phyloP scores from a whole-genome alignment of 2,113 vertebrate species.

The Tupaia tana region DNA sequence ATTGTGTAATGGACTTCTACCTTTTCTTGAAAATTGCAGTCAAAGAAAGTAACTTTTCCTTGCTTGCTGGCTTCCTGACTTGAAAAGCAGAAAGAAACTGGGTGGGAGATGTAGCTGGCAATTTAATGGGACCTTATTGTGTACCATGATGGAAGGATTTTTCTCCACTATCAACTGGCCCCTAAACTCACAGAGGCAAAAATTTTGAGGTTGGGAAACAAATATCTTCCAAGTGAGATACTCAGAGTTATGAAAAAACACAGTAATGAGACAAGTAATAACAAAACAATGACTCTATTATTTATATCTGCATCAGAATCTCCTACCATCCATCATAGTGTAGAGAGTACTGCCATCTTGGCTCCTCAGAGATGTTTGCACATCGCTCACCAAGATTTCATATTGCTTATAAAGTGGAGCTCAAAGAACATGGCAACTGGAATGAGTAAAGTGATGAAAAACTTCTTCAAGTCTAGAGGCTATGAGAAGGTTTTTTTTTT shows the following conservation, averaged over 20 bases:
- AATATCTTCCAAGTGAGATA: neutral
- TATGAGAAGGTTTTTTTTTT: no score
- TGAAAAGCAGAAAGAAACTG: neutral
- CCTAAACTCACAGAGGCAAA: neutral
- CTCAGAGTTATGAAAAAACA: neutral
- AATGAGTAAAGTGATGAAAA: neutral
- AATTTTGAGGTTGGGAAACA: neutral
- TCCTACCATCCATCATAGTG: neutral
- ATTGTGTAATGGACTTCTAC: neutral
- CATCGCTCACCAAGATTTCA: neutral
- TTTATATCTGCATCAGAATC: neutral
- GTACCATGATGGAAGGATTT: neutral
- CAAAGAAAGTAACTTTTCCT: neutral
- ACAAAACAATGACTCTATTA: neutral
- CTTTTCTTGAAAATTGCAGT: neutral
- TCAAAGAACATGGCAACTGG: neutral
- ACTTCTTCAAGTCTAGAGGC: neutral
- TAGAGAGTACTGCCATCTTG: neutral
- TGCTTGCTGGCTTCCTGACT: neutral
- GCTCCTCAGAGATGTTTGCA: neutral
- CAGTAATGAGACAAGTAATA: no score
- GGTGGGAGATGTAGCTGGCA: neutral
- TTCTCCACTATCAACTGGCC: no score
- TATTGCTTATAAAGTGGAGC: neutral
- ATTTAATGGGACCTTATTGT: neutral